Evolutionary conservation across 2,888 invertebrate species (phyloP).

Genomic region (Dynastes maya): DNA sequence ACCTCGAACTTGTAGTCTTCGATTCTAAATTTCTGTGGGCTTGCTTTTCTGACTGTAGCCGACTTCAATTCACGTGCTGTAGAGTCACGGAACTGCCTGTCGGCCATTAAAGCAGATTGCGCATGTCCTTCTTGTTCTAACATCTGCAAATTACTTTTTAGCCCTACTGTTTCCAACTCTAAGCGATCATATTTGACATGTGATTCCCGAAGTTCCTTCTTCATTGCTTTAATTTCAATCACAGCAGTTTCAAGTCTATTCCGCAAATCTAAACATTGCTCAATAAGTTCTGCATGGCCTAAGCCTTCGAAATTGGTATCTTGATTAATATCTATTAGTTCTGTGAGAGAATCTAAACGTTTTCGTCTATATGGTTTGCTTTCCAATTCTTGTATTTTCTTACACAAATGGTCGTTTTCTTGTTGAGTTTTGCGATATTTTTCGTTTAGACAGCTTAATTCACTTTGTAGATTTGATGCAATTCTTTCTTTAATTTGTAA

Average conservation of each 20-base stretch:
- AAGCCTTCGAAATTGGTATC: slow-evolving; percentile 83
- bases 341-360: slow-evolving; percentile 85
- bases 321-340: slow-evolving; percentile 85
- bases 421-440: slow-evolving; percentile 75
- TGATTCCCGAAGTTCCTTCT: slow-evolving; percentile 84
- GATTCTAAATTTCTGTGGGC: too few relatives aligned
- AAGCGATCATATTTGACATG: slow-evolving; percentile 86
- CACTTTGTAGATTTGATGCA: slow-evolving; percentile 79
- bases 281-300: slow-evolving; percentile 84
- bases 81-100: too few relatives aligned
- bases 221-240: slow-evolving; percentile 87
- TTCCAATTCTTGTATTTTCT: slow-evolving; percentile 79
- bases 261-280: slow-evolving; percentile 85
- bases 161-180: slow-evolving; percentile 84
- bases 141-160: slow-evolving; percentile 81
- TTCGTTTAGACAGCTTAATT: slow-evolving; percentile 79
- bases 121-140: slow-evolving; percentile 78
- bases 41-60: too few relatives aligned
- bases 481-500: slow-evolving; percentile 78
- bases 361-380: slow-evolving; percentile 72
- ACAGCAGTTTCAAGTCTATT: slow-evolving; percentile 87
- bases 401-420: slow-evolving; percentile 84
- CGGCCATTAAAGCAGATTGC: slow-evolving; percentile 86
- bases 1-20: too few relatives aligned
- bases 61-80: too few relatives aligned